Evolutionary conservation across 2,113 vertebrate species (phyloP).

Genomic region (Herpailurus yagouaroundi): DNA sequence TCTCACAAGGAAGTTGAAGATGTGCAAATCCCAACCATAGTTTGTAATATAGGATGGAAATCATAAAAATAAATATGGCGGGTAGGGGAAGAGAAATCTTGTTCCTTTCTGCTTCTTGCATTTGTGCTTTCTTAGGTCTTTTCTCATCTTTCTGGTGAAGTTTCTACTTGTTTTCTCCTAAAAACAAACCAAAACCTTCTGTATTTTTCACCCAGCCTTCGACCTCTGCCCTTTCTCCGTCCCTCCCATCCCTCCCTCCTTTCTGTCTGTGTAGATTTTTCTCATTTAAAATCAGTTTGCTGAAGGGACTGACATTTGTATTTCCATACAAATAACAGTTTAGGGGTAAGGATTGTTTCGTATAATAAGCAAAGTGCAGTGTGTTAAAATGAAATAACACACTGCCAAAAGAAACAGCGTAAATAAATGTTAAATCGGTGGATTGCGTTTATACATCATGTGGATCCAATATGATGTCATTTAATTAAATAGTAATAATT

Average conservation of each 20-base stretch:
- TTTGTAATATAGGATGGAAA: not conserved
- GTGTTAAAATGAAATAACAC: not conserved
- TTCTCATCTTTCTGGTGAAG: not conserved
- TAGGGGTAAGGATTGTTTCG: not conserved
- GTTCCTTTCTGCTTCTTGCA: not conserved
- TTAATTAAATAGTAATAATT: not conserved
- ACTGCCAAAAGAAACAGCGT: not conserved
- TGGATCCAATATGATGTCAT: not conserved
- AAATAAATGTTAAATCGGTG: not conserved
- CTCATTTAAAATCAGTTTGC: not conserved
- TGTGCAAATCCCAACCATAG: accelerated
- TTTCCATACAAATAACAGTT: not conserved
- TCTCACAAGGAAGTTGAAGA: not conserved
- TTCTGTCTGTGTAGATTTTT: not conserved
- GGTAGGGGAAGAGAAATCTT: not conserved
- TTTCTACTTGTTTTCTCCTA: not conserved
- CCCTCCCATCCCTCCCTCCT: too few relatives aligned
- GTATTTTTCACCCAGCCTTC: not conserved
- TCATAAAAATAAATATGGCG: not conserved
- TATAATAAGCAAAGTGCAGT: not conserved
- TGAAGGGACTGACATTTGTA: not conserved
- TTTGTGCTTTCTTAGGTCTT: not conserved
- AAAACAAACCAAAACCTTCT: not conserved
- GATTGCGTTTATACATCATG: not conserved
- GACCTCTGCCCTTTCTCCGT: accelerated